Percentiles rank a stretch among this genome's conserved stretches.
Evolutionary conservation across 2,797 vertebrate species (phyloP).

Genomic region (Dermochelys coriacea): DNA sequence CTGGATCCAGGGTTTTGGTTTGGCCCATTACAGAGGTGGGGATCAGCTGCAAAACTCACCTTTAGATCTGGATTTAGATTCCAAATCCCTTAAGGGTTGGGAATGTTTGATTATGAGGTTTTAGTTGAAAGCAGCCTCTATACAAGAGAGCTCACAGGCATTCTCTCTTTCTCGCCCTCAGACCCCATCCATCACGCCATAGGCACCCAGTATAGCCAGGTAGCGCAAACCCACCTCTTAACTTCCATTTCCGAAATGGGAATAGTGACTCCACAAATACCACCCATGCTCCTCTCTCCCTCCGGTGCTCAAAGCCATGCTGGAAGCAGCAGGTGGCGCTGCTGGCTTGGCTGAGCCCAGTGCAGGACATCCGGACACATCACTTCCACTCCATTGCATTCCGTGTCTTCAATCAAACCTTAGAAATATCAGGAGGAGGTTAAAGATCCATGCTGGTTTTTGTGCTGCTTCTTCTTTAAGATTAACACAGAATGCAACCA

Average conservation of each 20-base stretch:
- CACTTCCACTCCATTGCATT: neutral
- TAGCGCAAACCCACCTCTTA: neutral
- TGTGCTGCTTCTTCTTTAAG: neutral
- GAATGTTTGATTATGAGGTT: neutral
- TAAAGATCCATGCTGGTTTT: neutral
- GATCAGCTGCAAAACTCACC: neutral
- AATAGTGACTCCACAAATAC: neutral
- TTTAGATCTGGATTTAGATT: neutral
- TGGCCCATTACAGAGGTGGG: neutral
- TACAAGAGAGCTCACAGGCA: neutral
- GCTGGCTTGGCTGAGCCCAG: neutral
- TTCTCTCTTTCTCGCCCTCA: neutral
- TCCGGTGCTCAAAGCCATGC: neutral
- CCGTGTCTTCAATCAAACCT: neutral
- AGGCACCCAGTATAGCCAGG: neutral
- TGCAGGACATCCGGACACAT: neutral
- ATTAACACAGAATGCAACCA: neutral
- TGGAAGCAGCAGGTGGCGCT: slow-evolving; percentile 13
- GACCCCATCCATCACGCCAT: neutral
- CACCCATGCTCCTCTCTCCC: too few relatives aligned
- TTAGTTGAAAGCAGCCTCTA: neutral
- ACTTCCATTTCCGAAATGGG: neutral
- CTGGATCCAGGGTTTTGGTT: neutral
- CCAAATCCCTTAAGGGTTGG: neutral
- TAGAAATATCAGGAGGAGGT: neutral